Evolutionary conservation across 2,113 vertebrate species (phyloP), one percentile per base, ranked within the genome.

Genomic region (Mobula hypostoma): DNA sequence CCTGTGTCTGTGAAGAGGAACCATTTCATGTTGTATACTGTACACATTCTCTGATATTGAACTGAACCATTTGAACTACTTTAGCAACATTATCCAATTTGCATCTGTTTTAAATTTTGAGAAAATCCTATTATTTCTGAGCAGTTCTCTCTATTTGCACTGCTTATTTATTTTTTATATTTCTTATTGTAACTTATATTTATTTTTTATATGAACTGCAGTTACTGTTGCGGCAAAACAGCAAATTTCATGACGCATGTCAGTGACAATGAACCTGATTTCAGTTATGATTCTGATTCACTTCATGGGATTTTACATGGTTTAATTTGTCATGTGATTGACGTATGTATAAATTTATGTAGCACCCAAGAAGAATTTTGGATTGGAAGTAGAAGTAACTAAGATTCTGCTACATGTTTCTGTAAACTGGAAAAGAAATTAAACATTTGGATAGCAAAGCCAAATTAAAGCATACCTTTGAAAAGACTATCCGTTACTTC

Each of bases 381-480:
- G 74, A 48, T 74, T 48, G 40, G 91, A 93, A 74, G 7, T 19
- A 76, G 48, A 48, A 48, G 48, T 48, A 48, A 68, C 66, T 68
- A 63, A 92, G 32, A 92, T 92, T 74, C 68, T 74, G 91, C 74
- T 74, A 40, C 40, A 74, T 76, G 48, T 76, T 93, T 93, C 74
- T 93, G 91, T 70, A 74, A 74, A 74, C 48, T 7, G 24, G 27
- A 93, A 74, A 40, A 8, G 29, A 93, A 92, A 92, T 92, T 56
- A 76, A 92, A 92, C 40, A 40, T 48, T 74, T 48, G 40, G 70
- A 56, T 93, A 74, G 29, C 68, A 93, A 76, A 56, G 21, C 36
- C 68, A 93, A 93, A 74, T 74, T 72, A 92, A 92, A 72, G 9
- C 66, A 92, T 66, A 92, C 90, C 90, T 40, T 56, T 93, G 36